A percentile compares a stretch with the other conserved stretches of the same genome.
Evolutionary conservation across 1,140 invertebrate genomes (phyloP).

Genomic region (Galleria mellonella): DNA sequence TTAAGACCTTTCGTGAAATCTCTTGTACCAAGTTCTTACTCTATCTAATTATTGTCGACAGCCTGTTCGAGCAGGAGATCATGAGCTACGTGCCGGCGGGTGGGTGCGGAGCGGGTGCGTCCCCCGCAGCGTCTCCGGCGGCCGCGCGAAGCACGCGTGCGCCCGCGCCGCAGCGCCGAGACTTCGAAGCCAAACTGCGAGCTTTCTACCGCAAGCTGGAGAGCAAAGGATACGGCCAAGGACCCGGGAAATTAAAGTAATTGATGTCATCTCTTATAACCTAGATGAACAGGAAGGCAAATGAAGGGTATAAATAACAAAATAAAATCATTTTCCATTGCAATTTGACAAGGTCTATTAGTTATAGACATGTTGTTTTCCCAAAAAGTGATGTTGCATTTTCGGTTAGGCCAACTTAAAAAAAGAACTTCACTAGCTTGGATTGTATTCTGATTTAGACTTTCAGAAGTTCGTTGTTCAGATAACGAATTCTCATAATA

Average conservation of each 20-base stretch:
- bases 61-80: constrained; percentile 98
- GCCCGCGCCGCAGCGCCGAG: constrained; percentile 90
- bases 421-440: too few species aligned
- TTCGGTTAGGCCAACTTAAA: too few species aligned
- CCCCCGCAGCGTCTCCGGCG: constrained; percentile 87
- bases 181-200: constrained; percentile 96
- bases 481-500: too few species aligned
- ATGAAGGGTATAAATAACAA: too few species aligned
- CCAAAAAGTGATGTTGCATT: too few species aligned
- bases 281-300: too few species aligned
- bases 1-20: too few species aligned
- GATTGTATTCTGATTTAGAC: too few species aligned
- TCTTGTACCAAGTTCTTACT: not conserved
- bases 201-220: constrained; percentile 97
- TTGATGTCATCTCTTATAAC: constrained; percentile 30
- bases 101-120: constrained; percentile 70
- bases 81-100: constrained; percentile 95
- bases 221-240: constrained; percentile 97
- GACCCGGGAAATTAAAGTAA: constrained; percentile 96
- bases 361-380: too few species aligned
- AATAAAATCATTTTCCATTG: too few species aligned
- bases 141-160: constrained; percentile 84
- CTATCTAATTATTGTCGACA: constrained; percentile 54
- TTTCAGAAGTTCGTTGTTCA: too few species aligned
- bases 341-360: too few species aligned